Percentiles rank a stretch among this genome's conserved stretches.
Conservation (phyloP, 2,113 vertebrate genomes). For the Neofelis nebulosa region DNA sequence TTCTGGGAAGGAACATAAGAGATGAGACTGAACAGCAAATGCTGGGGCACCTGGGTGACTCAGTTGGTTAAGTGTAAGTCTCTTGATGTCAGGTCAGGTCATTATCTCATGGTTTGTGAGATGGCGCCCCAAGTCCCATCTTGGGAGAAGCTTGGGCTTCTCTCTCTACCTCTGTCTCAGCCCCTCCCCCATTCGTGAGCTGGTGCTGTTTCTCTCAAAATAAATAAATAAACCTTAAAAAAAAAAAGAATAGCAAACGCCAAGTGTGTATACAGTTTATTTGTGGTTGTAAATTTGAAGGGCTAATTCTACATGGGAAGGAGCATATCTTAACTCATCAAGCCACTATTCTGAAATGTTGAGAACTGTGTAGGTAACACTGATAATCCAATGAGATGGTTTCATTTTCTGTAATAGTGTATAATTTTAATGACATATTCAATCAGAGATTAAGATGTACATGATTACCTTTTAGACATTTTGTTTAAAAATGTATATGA, state of each 20-base stretch:
- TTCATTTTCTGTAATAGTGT: background rate
- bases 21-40: background rate
- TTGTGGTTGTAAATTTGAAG: background rate
- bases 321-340: conserved; percentile 16
- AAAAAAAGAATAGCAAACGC: background rate
- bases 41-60: no score
- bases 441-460: background rate
- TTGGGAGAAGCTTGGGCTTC: no score
- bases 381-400: conserved; percentile 15
- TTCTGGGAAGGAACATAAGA: background rate
- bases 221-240: no score
- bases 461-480: background rate
- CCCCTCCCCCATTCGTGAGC: no score
- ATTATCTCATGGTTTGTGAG: no score
- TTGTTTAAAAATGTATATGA: background rate
- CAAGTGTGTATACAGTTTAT: background rate
- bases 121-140: no score
- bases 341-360: background rate
- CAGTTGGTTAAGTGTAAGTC: no score
- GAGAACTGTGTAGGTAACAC: background rate
- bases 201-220: no score
- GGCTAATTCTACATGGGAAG: background rate
- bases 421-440: background rate
- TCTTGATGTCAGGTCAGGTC: no score
- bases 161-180: no score